A percentile compares a stretch with the other conserved stretches of the same genome.
Evolutionary conservation across 2,113 vertebrate genomes (phyloP).

Genomic region (Malurus alboscapulatus): DNA sequence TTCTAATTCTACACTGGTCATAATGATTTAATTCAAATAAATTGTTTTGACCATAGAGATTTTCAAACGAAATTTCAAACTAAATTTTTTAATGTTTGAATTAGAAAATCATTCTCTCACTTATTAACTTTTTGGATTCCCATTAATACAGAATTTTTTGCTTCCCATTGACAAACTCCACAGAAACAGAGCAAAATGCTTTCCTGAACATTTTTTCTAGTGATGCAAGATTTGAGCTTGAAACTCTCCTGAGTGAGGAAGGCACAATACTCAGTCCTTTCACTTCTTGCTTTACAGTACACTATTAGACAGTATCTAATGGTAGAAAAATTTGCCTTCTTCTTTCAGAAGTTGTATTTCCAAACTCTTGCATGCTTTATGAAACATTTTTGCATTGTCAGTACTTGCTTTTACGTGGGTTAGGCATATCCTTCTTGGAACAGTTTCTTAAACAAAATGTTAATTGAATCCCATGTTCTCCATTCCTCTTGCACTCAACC

Average conservation of each 20-base stretch:
- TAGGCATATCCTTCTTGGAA: not conserved
- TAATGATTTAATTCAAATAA: not conserved
- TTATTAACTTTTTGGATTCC: not conserved
- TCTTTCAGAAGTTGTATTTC: not conserved
- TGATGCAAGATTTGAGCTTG: not conserved
- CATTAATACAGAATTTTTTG: not conserved
- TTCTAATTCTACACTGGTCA: not conserved
- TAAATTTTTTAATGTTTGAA: not conserved
- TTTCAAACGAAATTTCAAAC: not conserved
- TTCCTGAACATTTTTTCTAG: not conserved
- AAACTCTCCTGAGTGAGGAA: not conserved
- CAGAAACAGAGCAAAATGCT: not conserved
- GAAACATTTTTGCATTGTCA: not conserved
- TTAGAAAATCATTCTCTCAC: not conserved
- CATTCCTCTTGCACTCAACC: not conserved
- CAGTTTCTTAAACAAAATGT: not conserved
- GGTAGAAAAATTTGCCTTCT: not conserved
- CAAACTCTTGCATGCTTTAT: not conserved
- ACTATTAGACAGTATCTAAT: not conserved
- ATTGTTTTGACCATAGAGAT: not conserved
- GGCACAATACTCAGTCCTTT: not conserved
- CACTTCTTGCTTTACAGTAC: not conserved
- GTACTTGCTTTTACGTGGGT: not conserved
- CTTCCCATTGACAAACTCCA: not conserved
- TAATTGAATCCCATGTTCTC: not conserved